Conservation (phyloP, 2,113 vertebrate species). For the Merops nubicus region DNA sequence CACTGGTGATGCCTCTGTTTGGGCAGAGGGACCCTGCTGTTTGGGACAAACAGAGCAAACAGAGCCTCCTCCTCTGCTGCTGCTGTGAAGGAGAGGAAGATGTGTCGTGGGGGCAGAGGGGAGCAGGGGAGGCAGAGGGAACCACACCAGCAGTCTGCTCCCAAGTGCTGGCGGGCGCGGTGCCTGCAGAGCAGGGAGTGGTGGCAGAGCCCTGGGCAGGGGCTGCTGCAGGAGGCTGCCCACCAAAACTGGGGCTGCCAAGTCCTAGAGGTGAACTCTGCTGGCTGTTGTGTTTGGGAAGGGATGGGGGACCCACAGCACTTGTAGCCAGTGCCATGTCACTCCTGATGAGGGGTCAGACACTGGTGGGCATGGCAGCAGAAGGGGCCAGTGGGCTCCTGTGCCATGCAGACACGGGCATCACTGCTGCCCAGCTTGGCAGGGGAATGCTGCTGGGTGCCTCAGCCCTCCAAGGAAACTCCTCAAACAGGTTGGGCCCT, state of each 20-base stretch:
- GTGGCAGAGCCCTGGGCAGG: not conserved
- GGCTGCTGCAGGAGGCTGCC: not conserved
- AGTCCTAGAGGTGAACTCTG: not conserved
- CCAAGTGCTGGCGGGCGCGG: not conserved
- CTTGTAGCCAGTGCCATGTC: fast-evolving
- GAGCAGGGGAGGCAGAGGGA: too few relatives aligned
- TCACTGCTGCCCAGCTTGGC: not conserved
- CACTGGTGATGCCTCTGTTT: fast-evolving
- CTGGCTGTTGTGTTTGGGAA: not conserved
- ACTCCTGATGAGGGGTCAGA: fast-evolving
- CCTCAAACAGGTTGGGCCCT: not conserved
- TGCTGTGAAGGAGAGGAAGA: not conserved
- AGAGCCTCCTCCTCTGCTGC: not conserved
- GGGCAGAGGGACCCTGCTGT: not conserved
- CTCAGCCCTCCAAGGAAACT: constrained; percentile 27
- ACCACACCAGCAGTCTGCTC: fast-evolving
- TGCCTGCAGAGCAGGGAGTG: not conserved
- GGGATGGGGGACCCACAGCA: not conserved
- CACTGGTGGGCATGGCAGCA: fast-evolving
- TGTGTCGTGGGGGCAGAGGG: not conserved
- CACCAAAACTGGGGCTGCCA: not conserved
- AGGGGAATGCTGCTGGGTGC: not conserved
- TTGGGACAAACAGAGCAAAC: not conserved
- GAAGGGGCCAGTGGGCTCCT: not conserved
- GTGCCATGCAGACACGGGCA: fast-evolving